Base-by-base conservation (phyloP, 2,113 vertebrate genomes). In the Telmatochromis sp. region DNA sequence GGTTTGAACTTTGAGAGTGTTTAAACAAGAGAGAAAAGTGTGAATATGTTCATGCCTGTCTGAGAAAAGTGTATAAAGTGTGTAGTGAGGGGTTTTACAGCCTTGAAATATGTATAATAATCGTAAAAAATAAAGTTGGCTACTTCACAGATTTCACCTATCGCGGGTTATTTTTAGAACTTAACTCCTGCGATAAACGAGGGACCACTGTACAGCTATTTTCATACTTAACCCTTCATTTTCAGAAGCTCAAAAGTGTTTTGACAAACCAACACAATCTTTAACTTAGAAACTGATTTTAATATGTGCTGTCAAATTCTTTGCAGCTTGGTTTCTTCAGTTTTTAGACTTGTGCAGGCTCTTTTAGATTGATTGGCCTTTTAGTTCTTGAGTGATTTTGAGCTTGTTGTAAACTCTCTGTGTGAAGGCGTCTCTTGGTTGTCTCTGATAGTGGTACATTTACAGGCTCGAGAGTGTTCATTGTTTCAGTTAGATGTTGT, bases 1-100 rank as follows among this genome's bases (percentile, higher is more conserved):
- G 23, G 23, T 28, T 57, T 57, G 23, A 9, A 58, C 23, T 58
- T 58, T 58, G 23, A 58, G 3, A 1, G 1, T 0, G 0, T 57
- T 57, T 57, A 57, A 57, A 58, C 55, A 58, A 28, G 55, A 58
- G 55, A 58, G 7, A 58, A 58, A 58, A 1, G 13, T 28, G 4
- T 58, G 7, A 58, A 28, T 15, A 28, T 58, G 55, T 58, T 58
- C 2, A 5, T 58, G 4, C 55, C 23, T 9, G 13, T 58, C 55
- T 58, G 55, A 58, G 23, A 28, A 28, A 58, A 28, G 23, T 58
- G 13, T 58, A 28, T 58, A 15, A 57, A 58, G 7, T 58, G 23
- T 58, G 23, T 58, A 58, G 13, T 55, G 11, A 55, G 53, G 11
- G 21, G 11, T 55, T 55, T 55, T 13, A 13, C 21, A 55, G 53